Evolutionary conservation across 2,888 invertebrate genomes (phyloP).

Genomic region (Nomada ruficornis): DNA sequence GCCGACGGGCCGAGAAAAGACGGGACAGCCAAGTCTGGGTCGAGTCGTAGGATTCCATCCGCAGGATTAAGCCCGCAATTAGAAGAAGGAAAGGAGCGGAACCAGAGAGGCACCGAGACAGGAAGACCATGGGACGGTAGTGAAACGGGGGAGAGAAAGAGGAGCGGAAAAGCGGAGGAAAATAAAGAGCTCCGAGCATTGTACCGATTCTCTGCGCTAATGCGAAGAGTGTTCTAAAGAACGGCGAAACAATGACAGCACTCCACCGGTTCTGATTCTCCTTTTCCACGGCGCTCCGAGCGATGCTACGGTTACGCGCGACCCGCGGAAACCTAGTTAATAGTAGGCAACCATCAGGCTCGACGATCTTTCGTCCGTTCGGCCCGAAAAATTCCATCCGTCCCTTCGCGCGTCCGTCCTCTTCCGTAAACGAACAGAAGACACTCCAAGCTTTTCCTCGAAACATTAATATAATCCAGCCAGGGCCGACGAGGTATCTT

Average conservation of each 20-base stretch:
- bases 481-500: conserved; percentile 13
- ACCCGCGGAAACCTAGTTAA: not conserved
- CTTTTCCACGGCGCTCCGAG: conserved; percentile 39
- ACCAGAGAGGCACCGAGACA: not conserved
- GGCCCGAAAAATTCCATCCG: too few relatives aligned
- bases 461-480: conserved; percentile 18
- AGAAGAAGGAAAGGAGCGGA: not conserved
- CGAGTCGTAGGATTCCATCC: too few relatives aligned
- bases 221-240: conserved; percentile 74
- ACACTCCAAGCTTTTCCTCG: conserved; percentile 3
- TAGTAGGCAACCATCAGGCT: too few relatives aligned
- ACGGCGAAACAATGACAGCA: conserved; percentile 72
- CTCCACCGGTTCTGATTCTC: conserved; percentile 53
- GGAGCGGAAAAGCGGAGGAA: not conserved
- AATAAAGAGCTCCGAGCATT: conserved; percentile 52
- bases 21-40: too few relatives aligned
- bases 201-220: conserved; percentile 76
- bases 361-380: not conserved
- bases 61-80: not conserved
- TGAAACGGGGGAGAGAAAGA: not conserved
- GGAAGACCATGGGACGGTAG: not conserved
- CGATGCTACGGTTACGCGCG: conserved; percentile 8
- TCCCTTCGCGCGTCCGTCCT: too few relatives aligned
- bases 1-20: too few relatives aligned
- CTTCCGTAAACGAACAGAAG: conserved; percentile 4